Conservation (phyloP, 2,888 invertebrate genomes). For the Aproaerema taeniolella region DNA sequence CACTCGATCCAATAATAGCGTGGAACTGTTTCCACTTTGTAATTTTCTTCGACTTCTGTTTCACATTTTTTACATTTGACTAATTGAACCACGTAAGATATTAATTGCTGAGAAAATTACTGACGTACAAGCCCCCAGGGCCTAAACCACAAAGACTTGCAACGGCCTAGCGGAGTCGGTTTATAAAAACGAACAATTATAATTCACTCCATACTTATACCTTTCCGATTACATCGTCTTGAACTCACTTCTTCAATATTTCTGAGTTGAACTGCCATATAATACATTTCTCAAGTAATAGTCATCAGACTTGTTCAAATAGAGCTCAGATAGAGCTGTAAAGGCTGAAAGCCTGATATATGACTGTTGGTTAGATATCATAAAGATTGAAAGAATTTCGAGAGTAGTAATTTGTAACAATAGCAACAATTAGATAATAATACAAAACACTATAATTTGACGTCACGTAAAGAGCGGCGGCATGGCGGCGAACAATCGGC, state of each 20-base stretch:
- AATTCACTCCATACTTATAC: conserved; percentile 50
- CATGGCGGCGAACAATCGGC: conserved; percentile 15
- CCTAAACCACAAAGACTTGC: conserved; percentile 57
- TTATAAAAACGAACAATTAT: conserved; percentile 60
- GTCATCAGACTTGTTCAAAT: conserved; percentile 20
- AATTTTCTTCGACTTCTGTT: conserved; percentile 55
- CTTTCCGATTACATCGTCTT: conserved; percentile 42
- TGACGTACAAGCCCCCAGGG: conserved; percentile 44
- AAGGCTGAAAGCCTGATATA: neutral
- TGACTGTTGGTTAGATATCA: conserved; percentile 24
- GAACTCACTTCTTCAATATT: conserved; percentile 41
- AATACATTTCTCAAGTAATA: conserved; percentile 26
- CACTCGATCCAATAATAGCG: conserved; percentile 33
- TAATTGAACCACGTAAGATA: conserved; percentile 60
- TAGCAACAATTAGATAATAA: conserved; percentile 71
- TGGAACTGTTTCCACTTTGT: conserved; percentile 45
- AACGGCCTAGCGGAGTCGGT: conserved; percentile 37
- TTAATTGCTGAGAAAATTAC: conserved; percentile 73
- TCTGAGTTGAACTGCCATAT: conserved; percentile 35
- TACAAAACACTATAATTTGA: conserved; percentile 69
- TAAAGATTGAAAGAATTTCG: conserved; percentile 39
- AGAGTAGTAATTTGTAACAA: conserved; percentile 52
- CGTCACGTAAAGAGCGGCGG: conserved; percentile 56
- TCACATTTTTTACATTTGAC: conserved; percentile 61
- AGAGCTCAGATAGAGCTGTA: neutral